A percentile compares a stretch with the other conserved stretches of the same genome.
These are phyloP conservation scores for Drosophila anomalipes DNA, from an alignment of 2,888 invertebrate genomes.

Conservation along the genomic window DNA sequence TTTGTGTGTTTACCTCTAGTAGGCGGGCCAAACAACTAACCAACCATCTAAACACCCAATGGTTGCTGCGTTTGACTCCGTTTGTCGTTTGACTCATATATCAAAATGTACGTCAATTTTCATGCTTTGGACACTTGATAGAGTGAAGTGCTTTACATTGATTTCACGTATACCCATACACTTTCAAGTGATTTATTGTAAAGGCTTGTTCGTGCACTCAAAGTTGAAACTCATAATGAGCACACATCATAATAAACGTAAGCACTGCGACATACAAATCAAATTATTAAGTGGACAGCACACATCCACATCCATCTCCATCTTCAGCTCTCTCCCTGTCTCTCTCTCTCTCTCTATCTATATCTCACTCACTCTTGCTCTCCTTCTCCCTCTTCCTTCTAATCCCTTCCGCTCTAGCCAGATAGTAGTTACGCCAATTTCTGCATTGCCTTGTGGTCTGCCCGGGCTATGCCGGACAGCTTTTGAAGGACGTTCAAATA, in stretches of 20 bases:
- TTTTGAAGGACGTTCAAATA: constrained; percentile 33
- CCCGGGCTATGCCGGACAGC: neutral
- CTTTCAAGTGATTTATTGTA: constrained; percentile 83
- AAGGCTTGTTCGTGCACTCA: constrained; percentile 80
- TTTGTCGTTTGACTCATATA: constrained; percentile 60
- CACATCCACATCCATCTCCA: neutral
- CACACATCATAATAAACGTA: constrained; percentile 59
- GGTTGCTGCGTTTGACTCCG: constrained; percentile 19
- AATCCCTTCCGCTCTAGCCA: neutral
- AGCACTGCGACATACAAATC: constrained; percentile 54
- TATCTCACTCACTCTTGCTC: neutral
- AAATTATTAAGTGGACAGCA: constrained; percentile 33
- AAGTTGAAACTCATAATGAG: constrained; percentile 76
- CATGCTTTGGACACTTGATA: constrained; percentile 79
- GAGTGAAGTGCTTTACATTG: constrained; percentile 83
- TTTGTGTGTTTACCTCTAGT: constrained; percentile 42
- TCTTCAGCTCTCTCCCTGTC: neutral
- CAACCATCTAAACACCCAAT: constrained; percentile 12
- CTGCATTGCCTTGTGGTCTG: neutral
- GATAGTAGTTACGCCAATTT: constrained; percentile 3
- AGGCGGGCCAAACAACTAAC: constrained; percentile 18
- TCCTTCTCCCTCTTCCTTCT: neutral
- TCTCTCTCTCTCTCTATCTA: neutral
- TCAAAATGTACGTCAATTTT: constrained; percentile 81
- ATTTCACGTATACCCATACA: constrained; percentile 76